These are phyloP conservation scores for Desoria tigrina DNA, from an alignment of 2,888 invertebrate genomes.

Conservation along the genomic window DNA sequence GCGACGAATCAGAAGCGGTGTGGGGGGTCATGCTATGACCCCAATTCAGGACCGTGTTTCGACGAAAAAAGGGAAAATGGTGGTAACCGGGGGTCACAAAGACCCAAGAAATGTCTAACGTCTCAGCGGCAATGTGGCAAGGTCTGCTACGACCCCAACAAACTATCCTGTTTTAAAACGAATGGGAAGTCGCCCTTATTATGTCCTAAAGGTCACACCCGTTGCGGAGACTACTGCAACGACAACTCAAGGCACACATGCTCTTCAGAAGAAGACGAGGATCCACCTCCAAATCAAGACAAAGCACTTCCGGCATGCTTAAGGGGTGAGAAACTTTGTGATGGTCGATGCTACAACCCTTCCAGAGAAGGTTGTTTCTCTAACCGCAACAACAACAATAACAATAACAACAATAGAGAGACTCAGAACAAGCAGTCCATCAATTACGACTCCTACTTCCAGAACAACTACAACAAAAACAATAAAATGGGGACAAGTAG, in stretches of 20 bases:
- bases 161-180: neutral
- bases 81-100: neutral
- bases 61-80: neutral
- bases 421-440: neutral
- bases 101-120: too few relatives aligned
- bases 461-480: neutral
- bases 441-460: neutral
- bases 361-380: neutral
- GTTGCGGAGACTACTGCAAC: neutral
- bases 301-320: neutral
- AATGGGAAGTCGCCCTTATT: neutral
- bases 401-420: neutral
- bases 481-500: neutral
- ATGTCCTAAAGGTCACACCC: neutral
- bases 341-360: conserved; percentile 16
- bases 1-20: neutral
- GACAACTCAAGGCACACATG: neutral
- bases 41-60: neutral
- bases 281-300: neutral
- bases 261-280: neutral
- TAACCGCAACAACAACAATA: neutral
- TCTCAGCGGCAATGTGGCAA: neutral
- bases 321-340: conserved; percentile 4
- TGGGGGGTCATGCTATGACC: neutral
- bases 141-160: conserved; percentile 6